Evolutionary conservation across 1,140 invertebrate species (phyloP).

Genomic region (Neotoxoptera formosana): DNA sequence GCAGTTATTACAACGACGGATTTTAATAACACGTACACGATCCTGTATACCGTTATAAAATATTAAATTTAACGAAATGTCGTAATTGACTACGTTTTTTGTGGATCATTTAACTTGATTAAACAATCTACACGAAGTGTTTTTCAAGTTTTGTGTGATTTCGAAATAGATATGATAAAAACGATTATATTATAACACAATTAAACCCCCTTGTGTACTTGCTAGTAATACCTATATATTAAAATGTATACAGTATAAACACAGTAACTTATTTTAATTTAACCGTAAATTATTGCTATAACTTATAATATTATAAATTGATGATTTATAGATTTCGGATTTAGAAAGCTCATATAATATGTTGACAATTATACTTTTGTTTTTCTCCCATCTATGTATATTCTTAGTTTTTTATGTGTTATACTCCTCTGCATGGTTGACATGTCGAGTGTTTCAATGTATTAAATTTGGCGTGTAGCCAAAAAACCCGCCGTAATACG

Average conservation of each 20-base stretch:
- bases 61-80: background rate
- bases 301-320: background rate
- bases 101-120: background rate
- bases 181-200: background rate
- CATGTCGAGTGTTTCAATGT: background rate
- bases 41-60: slow-evolving; percentile 12
- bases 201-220: background rate
- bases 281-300: background rate
- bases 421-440: background rate
- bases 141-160: background rate
- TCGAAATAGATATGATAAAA: background rate
- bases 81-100: background rate
- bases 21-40: background rate
- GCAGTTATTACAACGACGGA: background rate
- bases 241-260: background rate
- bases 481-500: background rate
- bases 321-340: background rate
- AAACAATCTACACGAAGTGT: background rate
- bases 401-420: background rate
- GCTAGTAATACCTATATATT: background rate
- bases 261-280: background rate
- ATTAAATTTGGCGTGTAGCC: background rate
- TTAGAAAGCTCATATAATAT: background rate
- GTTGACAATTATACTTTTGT: background rate
- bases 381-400: background rate